phyloP scores from a whole-genome alignment of 2,113 vertebrate species.

The Lonchura striata region DNA sequence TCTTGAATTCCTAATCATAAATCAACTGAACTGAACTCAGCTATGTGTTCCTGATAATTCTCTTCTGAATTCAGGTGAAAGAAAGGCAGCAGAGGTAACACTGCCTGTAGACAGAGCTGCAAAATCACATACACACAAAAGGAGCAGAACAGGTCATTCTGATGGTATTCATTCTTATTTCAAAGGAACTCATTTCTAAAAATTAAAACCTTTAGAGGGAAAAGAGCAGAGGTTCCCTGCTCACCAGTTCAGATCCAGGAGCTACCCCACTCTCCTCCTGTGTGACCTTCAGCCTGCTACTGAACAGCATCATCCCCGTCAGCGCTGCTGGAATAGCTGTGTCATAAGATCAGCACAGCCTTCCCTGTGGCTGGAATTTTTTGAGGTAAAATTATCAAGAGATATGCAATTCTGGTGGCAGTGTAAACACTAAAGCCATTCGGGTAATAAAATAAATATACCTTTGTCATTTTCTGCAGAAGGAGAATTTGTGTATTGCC shows the following conservation, averaged over 20 bases:
- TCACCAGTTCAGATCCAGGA: neutral
- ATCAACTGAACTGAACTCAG: neutral
- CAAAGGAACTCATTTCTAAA: neutral
- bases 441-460: neutral
- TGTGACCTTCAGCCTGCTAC: neutral
- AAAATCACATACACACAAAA: neutral
- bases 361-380: neutral
- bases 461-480: neutral
- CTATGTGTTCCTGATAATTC: neutral
- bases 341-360: neutral
- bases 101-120: neutral
- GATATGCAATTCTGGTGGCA: neutral
- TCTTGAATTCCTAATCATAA: slow-evolving; percentile 39
- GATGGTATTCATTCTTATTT: neutral
- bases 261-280: neutral
- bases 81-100: neutral
- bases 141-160: slow-evolving; percentile 1
- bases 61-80: neutral
- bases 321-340: fast-evolving
- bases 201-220: neutral
- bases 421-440: neutral
- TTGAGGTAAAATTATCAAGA: neutral
- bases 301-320: neutral
- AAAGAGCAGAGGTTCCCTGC: neutral
- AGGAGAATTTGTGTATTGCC: neutral